Conservation (phyloP, 2,113 vertebrate species). For the Narcine bancroftii region DNA sequence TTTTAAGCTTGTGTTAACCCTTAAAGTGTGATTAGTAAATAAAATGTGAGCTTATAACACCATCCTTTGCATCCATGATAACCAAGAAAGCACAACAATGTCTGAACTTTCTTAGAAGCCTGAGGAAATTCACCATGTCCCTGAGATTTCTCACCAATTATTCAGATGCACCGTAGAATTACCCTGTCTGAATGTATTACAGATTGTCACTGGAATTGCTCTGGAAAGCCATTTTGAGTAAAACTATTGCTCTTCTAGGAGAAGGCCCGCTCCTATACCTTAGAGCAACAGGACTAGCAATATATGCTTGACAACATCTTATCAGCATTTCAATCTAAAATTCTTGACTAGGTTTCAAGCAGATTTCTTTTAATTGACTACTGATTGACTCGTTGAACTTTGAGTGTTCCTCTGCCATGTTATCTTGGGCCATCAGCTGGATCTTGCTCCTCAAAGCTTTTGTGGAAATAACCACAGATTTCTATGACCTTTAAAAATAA, state of each 20-base stretch:
- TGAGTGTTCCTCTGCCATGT: background rate
- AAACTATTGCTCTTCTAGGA: background rate
- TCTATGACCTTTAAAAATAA: constrained; percentile 7
- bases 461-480: background rate
- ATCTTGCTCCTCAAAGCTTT: background rate
- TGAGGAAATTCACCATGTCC: no score
- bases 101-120: no score
- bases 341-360: background rate
- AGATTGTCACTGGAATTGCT: no score
- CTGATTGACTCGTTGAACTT: background rate
- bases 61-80: no score
- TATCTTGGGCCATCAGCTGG: background rate
- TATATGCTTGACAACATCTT: background rate
- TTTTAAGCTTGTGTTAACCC: no score
- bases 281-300: background rate
- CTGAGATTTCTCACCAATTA: no score
- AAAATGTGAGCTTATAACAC: no score
- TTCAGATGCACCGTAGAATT: no score
- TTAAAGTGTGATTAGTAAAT: no score
- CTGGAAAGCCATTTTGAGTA: background rate
- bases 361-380: background rate
- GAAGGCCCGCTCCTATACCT: background rate
- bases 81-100: no score
- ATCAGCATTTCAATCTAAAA: background rate
- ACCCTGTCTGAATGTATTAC: no score